Evolutionary conservation across 2,888 invertebrate genomes (phyloP).

Genomic region (Hypolimnas misippus): DNA sequence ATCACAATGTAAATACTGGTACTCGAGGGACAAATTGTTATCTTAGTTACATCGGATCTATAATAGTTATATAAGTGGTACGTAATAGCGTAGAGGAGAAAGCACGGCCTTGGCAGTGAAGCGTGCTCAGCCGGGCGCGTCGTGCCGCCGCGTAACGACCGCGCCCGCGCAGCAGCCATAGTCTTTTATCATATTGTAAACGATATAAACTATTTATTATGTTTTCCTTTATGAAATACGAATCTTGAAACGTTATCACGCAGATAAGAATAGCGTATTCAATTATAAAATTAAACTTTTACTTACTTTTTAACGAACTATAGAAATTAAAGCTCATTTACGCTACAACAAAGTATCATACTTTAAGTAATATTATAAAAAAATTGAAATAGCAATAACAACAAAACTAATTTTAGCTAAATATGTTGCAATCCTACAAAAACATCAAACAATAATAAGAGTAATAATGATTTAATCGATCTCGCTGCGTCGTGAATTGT

Average conservation of each 20-base stretch:
- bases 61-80: conserved; percentile 46
- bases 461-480: conserved; percentile 25
- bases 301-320: no score
- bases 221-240: no score
- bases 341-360: no score
- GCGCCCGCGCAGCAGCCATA: conserved; percentile 19
- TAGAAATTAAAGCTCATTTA: no score
- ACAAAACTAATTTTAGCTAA: no score
- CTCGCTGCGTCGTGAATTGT: conserved; percentile 48
- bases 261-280: no score
- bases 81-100: conserved; percentile 69
- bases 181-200: conserved; percentile 1
- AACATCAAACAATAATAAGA: not conserved
- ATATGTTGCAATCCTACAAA: not conserved
- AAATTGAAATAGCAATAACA: no score
- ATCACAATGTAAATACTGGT: conserved; percentile 8
- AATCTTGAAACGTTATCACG: no score
- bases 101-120: conserved; percentile 82
- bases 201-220: no score
- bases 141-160: conserved; percentile 35
- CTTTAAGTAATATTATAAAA: no score
- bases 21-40: conserved; percentile 53
- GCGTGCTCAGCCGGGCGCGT: conserved; percentile 61
- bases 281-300: no score
- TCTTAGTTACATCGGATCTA: conserved; percentile 61